These are phyloP conservation scores for Aeoliscus strigatus DNA, from an alignment of 2,797 vertebrate genomes.

Conservation along the genomic window DNA sequence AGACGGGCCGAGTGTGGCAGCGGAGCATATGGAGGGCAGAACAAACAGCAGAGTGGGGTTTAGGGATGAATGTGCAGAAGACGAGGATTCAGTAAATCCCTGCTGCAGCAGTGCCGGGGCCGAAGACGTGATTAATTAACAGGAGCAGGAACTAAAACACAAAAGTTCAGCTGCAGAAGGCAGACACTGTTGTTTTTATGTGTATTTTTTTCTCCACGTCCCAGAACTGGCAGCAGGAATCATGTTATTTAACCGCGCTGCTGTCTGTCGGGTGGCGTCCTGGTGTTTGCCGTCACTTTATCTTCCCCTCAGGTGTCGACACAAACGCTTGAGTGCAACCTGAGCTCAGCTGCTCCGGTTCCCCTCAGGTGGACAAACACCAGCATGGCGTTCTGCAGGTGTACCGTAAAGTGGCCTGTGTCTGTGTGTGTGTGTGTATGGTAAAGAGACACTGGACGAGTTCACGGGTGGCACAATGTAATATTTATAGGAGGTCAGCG, in stretches of 20 bases:
- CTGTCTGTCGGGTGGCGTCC: constrained; percentile 12
- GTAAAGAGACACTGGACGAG: constrained; percentile 42
- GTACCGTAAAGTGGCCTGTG: not conserved
- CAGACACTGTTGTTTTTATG: too few species aligned
- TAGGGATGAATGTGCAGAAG: constrained; percentile 3
- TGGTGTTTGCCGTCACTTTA: constrained; percentile 38
- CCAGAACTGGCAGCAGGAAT: too few species aligned
- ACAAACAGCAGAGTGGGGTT: constrained; percentile 1
- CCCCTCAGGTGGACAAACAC: constrained; percentile 1
- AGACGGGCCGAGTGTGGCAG: constrained; percentile 5
- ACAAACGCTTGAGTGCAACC: constrained; percentile 41
- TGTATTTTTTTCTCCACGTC: too few species aligned
- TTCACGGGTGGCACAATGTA: constrained; percentile 36
- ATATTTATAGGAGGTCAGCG: constrained; percentile 51
- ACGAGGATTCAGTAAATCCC: constrained; percentile 3
- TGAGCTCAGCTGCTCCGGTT: constrained; percentile 44
- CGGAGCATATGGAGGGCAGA: not conserved
- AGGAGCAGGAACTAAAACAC: not conserved
- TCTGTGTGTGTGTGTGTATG: constrained; percentile 18
- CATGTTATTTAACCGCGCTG: too few species aligned
- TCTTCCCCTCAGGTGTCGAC: constrained; percentile 59
- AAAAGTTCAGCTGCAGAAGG: too few species aligned
- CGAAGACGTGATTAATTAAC: not conserved
- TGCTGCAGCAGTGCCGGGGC: constrained; percentile 17
- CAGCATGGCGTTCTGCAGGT: too few species aligned